Percentiles rank a stretch among this genome's conserved stretches.
These are phyloP conservation scores for Peromyscus leucopus DNA, from an alignment of 2,113 vertebrate species.

Conservation along the genomic window DNA sequence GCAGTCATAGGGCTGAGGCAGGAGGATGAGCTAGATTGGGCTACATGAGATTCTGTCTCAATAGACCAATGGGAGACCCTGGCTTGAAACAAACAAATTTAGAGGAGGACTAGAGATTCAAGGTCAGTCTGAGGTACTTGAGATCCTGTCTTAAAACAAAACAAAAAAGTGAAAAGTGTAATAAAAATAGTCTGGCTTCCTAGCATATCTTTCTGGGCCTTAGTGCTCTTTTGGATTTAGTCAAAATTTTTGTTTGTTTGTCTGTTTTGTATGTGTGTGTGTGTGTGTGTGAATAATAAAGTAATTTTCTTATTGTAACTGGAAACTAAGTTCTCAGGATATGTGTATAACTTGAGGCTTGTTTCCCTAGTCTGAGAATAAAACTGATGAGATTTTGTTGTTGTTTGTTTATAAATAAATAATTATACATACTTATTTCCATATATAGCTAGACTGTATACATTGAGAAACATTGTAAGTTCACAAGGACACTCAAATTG, in stretches of 20 bases:
- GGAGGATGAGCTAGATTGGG: background rate
- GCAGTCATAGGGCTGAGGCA: background rate
- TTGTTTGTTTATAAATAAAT: background rate
- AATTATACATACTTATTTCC: background rate
- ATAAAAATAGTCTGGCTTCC: background rate
- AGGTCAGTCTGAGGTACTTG: background rate
- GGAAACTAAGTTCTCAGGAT: background rate
- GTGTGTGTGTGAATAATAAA: background rate
- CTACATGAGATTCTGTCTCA: background rate
- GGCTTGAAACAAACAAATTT: background rate
- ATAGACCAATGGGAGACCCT: background rate
- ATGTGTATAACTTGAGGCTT: background rate
- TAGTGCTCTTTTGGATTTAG: background rate
- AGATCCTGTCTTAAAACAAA: background rate
- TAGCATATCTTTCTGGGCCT: background rate
- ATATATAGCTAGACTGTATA: background rate
- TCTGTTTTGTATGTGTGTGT: background rate
- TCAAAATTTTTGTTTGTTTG: background rate
- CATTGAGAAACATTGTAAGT: background rate
- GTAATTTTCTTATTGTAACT: slow-evolving; percentile 7
- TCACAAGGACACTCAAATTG: background rate
- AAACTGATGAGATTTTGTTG: background rate
- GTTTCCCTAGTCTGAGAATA: background rate
- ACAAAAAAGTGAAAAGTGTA: background rate
- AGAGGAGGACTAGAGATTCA: background rate